Evolutionary conservation across 2,797 vertebrate genomes (phyloP).

Genomic region (Lacerta viridis): DNA sequence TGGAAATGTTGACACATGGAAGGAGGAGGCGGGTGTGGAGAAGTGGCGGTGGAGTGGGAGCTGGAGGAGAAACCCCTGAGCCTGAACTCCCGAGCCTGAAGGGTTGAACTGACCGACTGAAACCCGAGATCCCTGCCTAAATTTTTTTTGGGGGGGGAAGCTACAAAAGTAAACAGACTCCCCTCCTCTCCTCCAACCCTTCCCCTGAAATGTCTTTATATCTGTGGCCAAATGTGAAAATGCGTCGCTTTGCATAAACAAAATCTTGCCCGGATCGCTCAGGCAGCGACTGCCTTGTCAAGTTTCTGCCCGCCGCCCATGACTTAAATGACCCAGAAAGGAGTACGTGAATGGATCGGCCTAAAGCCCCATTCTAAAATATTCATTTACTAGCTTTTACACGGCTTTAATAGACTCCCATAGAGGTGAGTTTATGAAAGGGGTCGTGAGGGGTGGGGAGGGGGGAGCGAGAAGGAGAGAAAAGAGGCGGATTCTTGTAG

Average conservation of each 20-base stretch:
- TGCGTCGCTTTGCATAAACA: neutral
- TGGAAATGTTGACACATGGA: constrained; percentile 70
- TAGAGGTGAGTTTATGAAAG: constrained; percentile 77
- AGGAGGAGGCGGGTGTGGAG: constrained; percentile 26
- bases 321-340: constrained; percentile 14
- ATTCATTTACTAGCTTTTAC: constrained; percentile 29
- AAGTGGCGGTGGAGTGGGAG: neutral
- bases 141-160: constrained; percentile 26
- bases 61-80: neutral
- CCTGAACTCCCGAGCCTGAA: neutral
- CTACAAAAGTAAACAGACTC: constrained; percentile 68
- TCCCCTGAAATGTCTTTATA: neutral
- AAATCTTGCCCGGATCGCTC: neutral
- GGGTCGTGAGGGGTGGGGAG: neutral
- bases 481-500: constrained; percentile 83
- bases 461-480: neutral
- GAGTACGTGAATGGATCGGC: constrained; percentile 13
- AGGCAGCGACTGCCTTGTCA: constrained; percentile 8
- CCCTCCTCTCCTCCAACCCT: constrained; percentile 18
- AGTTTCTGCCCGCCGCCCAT: neutral
- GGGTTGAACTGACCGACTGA: constrained; percentile 60
- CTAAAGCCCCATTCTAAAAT: constrained; percentile 6
- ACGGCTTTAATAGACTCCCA: constrained; percentile 19
- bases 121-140: constrained; percentile 65
- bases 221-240: constrained; percentile 4